Base-by-base conservation (phyloP, 2,888 invertebrate genomes). In the Amblyteles armatorius region DNA sequence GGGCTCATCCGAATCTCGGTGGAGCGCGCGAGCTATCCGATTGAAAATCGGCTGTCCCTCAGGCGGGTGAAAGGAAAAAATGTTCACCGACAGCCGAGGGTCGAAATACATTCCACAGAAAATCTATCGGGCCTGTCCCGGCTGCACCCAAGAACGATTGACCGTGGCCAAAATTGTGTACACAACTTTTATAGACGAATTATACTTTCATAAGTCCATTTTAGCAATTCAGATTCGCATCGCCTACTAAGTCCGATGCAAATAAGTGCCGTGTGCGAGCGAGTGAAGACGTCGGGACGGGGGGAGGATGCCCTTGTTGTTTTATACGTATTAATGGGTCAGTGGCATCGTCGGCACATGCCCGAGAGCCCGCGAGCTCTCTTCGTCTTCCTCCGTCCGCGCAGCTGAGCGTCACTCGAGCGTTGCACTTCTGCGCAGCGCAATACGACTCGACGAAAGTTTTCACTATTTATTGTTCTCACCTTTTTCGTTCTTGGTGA, bases 241-340 rank as follows among this genome's bases (percentile, higher is more conserved):
- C 60, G 55, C 60, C 55, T 74, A 67, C 77, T 83, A 82, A 73
- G 78, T 74, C 83, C 86, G 85, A 91, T 91, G 90, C 77, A 89
- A 91, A 90, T 89, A 86, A 33, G 44, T 19, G 19, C 22, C 68
- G 71, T 60, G 16, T 13, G 48, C 26, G 40, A 52, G 33, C 33
- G 29, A 33, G 40, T 55, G 29, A 77, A 26, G 7, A 11, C 29
- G 33, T 40, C n/a, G 6, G 29, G 52, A 29, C 4, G 65, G 48
- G 68, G 68, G 48, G 16, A 50, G 44, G 68, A 73, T 63, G 69
- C 78, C 65, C 78, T 78, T 74, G 69, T 76, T 87, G 87, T 87
- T 91, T 90, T 91, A 92, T 90, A 92, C 91, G 92, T 91, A 92
- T 93, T 92, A 93, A 92, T 92, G 90, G 92, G 93, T 93, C 92